Conservation (phyloP, 1,140 invertebrate genomes). For the Sinonovacula constricta region DNA sequence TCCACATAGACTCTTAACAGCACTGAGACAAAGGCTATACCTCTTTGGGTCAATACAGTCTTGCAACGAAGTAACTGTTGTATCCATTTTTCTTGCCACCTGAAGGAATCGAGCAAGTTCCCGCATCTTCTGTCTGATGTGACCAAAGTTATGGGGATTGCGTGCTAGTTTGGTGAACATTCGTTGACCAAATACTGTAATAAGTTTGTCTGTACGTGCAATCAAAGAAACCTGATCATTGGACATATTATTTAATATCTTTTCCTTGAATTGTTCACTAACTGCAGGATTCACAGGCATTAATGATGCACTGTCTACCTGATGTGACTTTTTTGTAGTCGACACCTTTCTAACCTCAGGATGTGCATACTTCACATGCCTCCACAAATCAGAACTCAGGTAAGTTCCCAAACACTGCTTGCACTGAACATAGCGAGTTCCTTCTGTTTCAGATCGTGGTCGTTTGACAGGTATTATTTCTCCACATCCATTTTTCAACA, state of each 20-base stretch:
- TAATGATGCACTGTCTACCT: not conserved
- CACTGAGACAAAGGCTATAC: not conserved
- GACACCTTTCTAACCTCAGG: not conserved
- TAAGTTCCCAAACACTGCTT: slow-evolving; percentile 11
- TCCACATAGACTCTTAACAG: not conserved
- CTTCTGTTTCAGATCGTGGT: not conserved
- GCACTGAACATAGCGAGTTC: slow-evolving; percentile 10
- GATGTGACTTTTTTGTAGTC: not conserved
- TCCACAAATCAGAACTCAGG: not conserved
- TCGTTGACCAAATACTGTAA: not conserved
- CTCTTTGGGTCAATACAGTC: not conserved
- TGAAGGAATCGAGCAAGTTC: not conserved
- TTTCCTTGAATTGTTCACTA: not conserved
- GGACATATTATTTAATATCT: not conserved
- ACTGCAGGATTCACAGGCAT: not conserved
- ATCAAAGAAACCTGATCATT: not conserved
- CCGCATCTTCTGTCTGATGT: not conserved
- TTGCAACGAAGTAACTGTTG: not conserved
- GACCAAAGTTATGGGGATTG: not conserved
- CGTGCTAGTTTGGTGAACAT: not conserved
- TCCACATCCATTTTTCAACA: too few species aligned
- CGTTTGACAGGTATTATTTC: slow-evolving; percentile 33
- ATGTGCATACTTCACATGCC: slow-evolving; percentile 28
- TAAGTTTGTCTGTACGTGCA: not conserved
- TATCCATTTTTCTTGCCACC: not conserved